Conservation (phyloP, 2,113 vertebrate species). For the Channa maculata region DNA sequence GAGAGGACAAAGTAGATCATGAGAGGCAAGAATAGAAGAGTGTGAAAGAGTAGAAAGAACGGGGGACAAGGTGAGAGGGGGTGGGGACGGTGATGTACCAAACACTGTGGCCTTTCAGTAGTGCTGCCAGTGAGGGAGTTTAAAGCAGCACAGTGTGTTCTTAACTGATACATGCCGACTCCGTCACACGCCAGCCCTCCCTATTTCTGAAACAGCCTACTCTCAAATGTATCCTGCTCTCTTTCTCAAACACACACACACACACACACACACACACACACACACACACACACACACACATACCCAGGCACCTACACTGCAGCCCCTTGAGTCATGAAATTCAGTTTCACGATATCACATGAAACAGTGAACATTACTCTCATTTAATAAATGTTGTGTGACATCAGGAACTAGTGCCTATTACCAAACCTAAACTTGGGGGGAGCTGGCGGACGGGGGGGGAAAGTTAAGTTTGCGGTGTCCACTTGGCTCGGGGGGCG, state of each 20-base stretch:
- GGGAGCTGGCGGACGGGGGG: background rate
- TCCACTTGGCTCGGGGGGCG: slow-evolving; percentile 49
- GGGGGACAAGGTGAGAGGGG: background rate
- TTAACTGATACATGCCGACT: slow-evolving; percentile 64
- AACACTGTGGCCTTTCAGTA: slow-evolving; percentile 79
- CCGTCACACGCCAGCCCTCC: slow-evolving; percentile 62
- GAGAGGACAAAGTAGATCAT: too few species aligned
- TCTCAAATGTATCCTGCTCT: slow-evolving; percentile 31
- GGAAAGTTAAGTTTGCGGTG: slow-evolving; percentile 41
- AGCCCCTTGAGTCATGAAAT: slow-evolving; percentile 32
- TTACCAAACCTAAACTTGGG: slow-evolving; percentile 52
- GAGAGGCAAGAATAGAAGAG: too few species aligned
- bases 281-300: slow-evolving; percentile 14
- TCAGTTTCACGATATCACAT: slow-evolving; percentile 38
- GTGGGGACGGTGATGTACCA: slow-evolving; percentile 22
- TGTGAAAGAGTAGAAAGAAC: too few species aligned
- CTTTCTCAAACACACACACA: slow-evolving; percentile 4
- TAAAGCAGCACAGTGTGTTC: slow-evolving; percentile 75
- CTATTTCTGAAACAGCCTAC: slow-evolving; percentile 48
- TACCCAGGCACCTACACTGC: slow-evolving; percentile 29
- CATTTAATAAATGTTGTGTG: slow-evolving; percentile 41
- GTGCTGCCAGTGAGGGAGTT: slow-evolving; percentile 63
- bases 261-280: slow-evolving; percentile 16
- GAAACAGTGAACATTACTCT: slow-evolving; percentile 32
- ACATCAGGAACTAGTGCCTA: slow-evolving; percentile 46